Evolutionary conservation across 2,888 invertebrate genomes (phyloP), one percentile per base, ranked within the genome.

Genomic region (Phyllotreta cruciferae): DNA sequence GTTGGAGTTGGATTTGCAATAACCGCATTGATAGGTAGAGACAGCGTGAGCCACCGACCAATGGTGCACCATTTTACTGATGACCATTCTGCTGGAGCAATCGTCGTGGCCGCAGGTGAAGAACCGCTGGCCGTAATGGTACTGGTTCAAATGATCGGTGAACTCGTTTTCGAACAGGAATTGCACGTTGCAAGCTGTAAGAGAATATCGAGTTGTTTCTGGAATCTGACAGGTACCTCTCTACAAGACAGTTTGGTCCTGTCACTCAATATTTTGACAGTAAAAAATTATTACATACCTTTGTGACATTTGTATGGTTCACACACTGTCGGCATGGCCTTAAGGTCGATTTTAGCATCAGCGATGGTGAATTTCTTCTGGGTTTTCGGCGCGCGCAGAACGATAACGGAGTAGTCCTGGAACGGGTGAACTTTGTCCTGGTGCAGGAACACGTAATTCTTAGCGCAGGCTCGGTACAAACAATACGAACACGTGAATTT

Each of bases 401-500:
- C 56, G n/a, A 75, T 60, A 4, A 73, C 66, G 63, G 73, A 37
- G 53, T 69, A 38, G 0, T 71, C 66, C 6, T 71, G 49, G 2
- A 63, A 67, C 0, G 73, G 73, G 60, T 76, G 76, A 3, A 76
- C 73, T 10, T 80, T 75, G 9, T 75, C 69, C 45, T 86, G 84
- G 77, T 91, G 91, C 4, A 86, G 80, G 11, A 84, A 82, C 0
- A 90, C 87, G 52, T 88, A 85, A 58, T 86, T 85, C 52, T 84
- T 83, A 0, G 84, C 81, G 0, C 84, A 80, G 0, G 88, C 87
- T 53, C 91, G 82, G 76, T 90, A 91, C 72, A 90, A 87, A 74
- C 92, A 92, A 68, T 85, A 83, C 3, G 80, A 81, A 72, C 92
- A 92, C 36, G 86, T 86, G 71, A 80, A 90, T 35, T 83, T 81